Evolutionary conservation across 2,888 invertebrate genomes (phyloP).

Genomic region (Agrilus cyanescens): DNA sequence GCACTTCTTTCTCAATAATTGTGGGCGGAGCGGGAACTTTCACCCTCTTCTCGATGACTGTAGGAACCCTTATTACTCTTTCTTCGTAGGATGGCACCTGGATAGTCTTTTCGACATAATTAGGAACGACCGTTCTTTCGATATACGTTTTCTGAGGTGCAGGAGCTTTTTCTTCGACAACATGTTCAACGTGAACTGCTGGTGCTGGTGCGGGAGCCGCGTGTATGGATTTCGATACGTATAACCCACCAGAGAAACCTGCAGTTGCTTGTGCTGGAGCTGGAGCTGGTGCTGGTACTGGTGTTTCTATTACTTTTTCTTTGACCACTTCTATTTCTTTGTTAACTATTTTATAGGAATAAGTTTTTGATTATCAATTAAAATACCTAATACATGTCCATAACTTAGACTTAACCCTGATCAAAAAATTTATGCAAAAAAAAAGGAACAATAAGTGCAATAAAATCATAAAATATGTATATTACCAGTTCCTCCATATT

Average conservation of each 20-base stretch:
- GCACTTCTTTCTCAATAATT: constrained; percentile 28
- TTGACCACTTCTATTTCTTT: constrained; percentile 13
- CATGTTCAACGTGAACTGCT: constrained; percentile 11
- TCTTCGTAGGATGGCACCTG: constrained; percentile 32
- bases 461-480: too few relatives aligned
- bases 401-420: too few relatives aligned
- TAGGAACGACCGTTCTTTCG: constrained; percentile 30
- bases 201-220: constrained; percentile 13
- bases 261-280: constrained; percentile 2
- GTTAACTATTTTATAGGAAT: constrained; percentile 11
- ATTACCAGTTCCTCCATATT: too few relatives aligned
- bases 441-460: too few relatives aligned
- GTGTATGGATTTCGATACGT: constrained; percentile 10
- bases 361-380: too few relatives aligned
- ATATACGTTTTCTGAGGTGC: constrained; percentile 23
- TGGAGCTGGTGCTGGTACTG: background rate
- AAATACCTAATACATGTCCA: too few relatives aligned
- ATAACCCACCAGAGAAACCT: constrained; percentile 4
- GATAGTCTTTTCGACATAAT: constrained; percentile 31
- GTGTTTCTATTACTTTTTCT: constrained; percentile 7
- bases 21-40: constrained; percentile 29
- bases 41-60: constrained; percentile 28
- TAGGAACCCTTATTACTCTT: constrained; percentile 31
- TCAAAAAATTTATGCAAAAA: too few relatives aligned
- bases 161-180: constrained; percentile 12